Evolutionary conservation across 2,888 invertebrate species (phyloP), one percentile per base, ranked within the genome.

Genomic region (Pristionchus arcanus): DNA sequence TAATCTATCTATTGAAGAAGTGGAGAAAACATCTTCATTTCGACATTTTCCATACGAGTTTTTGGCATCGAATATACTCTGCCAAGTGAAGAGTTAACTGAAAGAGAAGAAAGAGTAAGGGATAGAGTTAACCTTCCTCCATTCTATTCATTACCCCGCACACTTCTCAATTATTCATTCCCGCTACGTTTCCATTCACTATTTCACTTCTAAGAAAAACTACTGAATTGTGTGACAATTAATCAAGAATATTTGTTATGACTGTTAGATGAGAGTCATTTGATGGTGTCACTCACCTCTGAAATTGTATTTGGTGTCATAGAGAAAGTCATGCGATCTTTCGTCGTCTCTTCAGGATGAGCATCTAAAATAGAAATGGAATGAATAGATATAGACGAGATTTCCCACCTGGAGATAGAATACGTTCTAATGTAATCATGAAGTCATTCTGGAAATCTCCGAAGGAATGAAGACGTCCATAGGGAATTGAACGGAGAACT

Each of bases 391-490:
- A 34, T 42, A 77, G 77, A 77, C 21, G 42, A 49, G 11, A 28
- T 5, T 19, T 4, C 42, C 16, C n/a, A 55, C 87, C 87, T 66
- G 77, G 77, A 16, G 88, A 28, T 21, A 88, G 88, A 42, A 55
- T 37, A 37, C 88, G 59, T 31, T 88, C 88, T 21, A 88, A 74
- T 88, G 88, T 97, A 94, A 99, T 96, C 98, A 99, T 98, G 94
- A 99, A 97, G 95, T 99, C 98, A 94, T 98, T 98, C 96, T 98
- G 97, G 93, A 98, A 97, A 49, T 98, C 98, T 3, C 99, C 99
- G 95, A 99, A 99, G 0, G 98, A 97, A 90, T 98, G 97, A 28
- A 99, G 97, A 90, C 97, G 97, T 59, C 97, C 97, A 95, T 98
- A 98, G 84, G 97, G 97, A 95, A 98, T 98, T 87, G 97, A 97